Conservation (phyloP, 2,888 invertebrate genomes). For the Epistrophe eligans region DNA sequence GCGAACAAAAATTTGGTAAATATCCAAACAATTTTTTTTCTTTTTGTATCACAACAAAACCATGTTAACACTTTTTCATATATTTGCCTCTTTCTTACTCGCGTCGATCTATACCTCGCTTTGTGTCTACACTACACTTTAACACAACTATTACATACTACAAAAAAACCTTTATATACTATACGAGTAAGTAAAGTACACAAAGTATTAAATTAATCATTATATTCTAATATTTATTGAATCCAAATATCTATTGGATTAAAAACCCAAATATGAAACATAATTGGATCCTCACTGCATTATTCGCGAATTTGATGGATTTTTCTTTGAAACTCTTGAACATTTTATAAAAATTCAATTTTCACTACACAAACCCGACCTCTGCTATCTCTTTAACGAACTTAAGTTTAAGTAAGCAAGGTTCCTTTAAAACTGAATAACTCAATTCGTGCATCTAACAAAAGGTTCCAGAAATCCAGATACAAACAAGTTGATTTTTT, state of each 20-base stretch:
- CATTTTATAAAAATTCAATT: constrained; percentile 46
- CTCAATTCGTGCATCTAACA: constrained; percentile 63
- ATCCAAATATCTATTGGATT: constrained; percentile 21
- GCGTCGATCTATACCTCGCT: constrained; percentile 6
- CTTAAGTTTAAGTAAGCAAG: constrained; percentile 51
- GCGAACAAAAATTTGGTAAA: constrained; percentile 48
- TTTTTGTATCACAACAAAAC: constrained; percentile 60
- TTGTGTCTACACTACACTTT: constrained; percentile 25
- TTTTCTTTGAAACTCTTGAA: constrained; percentile 60
- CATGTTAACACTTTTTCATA: constrained; percentile 35
- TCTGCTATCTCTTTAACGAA: constrained; percentile 22
- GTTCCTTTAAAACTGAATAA: constrained; percentile 61
- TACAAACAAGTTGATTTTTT: constrained; percentile 29
- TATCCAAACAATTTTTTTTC: constrained; percentile 64
- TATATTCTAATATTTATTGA: background rate
- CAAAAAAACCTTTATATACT: constrained; percentile 3
- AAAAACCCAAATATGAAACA: constrained; percentile 18
- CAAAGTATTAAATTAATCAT: constrained; percentile 22
- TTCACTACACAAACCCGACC: constrained; percentile 28
- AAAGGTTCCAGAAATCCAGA: constrained; percentile 53
- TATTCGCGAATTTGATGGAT: constrained; percentile 61
- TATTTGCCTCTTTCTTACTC: constrained; percentile 30
- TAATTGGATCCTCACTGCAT: constrained; percentile 53
- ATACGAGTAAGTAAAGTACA: background rate
- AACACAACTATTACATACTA: constrained; percentile 41